These are phyloP conservation scores for Zonotrichia leucophrys DNA, from an alignment of 2,113 vertebrate genomes.

Conservation along the genomic window DNA sequence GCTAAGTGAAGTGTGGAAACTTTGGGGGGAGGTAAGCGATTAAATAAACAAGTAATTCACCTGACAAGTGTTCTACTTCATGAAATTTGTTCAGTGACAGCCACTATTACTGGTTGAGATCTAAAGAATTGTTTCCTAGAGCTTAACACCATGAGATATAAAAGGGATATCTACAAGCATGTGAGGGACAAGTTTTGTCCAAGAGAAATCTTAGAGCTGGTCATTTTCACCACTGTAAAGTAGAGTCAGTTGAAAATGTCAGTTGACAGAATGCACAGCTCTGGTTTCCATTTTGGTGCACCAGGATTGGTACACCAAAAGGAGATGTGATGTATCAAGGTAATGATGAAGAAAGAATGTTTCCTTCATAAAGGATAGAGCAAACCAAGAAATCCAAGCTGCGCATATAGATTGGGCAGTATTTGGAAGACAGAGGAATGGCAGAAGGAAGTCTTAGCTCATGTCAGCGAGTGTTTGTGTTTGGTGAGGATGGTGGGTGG, in stretches of 20 bases:
- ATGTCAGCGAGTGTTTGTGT: not conserved
- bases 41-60: not conserved
- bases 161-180: not conserved
- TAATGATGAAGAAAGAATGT: not conserved
- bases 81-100: not conserved
- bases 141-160: not conserved
- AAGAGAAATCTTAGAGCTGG: not conserved
- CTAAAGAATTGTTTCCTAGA: not conserved
- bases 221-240: not conserved
- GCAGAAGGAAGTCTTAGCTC: not conserved
- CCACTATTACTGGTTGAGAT: not conserved
- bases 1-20: not conserved
- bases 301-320: not conserved
- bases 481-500: fast-evolving
- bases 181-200: not conserved
- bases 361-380: not conserved
- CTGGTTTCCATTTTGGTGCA: not conserved
- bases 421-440: not conserved
- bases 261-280: not conserved
- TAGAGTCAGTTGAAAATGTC: not conserved
- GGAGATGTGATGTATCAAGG: not conserved
- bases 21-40: not conserved
- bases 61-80: not conserved
- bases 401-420: not conserved
- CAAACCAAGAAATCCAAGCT: not conserved